A percentile compares a stretch with the other conserved stretches of the same genome.
These are phyloP conservation scores for Macrotis lagotis DNA, from an alignment of 2,113 vertebrate genomes.

Conservation along the genomic window DNA sequence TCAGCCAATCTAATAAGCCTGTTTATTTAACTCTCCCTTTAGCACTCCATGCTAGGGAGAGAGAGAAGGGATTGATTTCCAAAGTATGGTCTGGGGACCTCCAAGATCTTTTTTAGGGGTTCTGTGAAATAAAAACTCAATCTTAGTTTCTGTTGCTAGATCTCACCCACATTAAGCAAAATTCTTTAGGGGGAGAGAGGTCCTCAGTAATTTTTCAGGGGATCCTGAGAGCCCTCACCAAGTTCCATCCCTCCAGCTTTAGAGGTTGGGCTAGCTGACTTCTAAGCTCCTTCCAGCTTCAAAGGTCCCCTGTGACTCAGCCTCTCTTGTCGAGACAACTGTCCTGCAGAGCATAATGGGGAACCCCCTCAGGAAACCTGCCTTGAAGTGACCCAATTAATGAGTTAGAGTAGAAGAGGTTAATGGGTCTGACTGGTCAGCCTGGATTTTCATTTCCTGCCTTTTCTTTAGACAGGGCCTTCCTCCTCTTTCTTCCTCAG, in stretches of 20 bases:
- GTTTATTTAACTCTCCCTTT: neutral
- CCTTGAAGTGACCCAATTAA: neutral
- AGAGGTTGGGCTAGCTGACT: neutral
- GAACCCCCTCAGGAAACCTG: neutral
- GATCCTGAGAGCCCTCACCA: neutral
- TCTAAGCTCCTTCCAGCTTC: no score
- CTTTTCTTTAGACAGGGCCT: neutral
- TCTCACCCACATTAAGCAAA: neutral
- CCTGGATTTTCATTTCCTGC: neutral
- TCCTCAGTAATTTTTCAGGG: neutral
- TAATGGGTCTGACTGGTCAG: neutral
- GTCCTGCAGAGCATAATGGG: neutral
- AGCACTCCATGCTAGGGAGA: neutral
- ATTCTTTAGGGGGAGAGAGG: neutral
- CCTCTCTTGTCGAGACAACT: neutral
- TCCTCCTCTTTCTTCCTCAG: neutral
- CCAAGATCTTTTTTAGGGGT: neutral
- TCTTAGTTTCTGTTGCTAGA: neutral
- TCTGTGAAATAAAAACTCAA: neutral
- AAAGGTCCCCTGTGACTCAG: neutral
- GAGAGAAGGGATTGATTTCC: neutral
- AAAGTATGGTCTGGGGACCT: neutral
- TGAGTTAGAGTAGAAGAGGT: neutral
- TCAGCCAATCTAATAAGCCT: neutral
- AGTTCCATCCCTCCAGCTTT: neutral